These are phyloP conservation scores for Nannospalax galili DNA, from an alignment of 2,113 vertebrate genomes.

Conservation along the genomic window DNA sequence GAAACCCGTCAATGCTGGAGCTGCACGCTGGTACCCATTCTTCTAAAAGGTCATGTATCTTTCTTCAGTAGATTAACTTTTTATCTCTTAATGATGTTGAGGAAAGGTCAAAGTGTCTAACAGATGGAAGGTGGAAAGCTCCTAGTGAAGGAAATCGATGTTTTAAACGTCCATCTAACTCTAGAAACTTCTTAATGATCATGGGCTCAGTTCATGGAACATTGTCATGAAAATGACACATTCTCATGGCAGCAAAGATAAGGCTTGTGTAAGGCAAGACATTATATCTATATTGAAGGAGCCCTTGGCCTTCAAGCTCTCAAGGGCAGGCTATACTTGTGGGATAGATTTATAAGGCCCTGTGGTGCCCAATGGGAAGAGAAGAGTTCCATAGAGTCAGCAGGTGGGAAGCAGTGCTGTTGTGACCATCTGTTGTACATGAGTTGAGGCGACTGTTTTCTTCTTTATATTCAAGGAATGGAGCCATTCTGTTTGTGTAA, in stretches of 20 bases:
- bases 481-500: neutral
- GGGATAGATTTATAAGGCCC: neutral
- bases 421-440: no score
- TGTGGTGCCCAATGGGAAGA: neutral
- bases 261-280: neutral
- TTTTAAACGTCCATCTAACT: slow-evolving; percentile 79
- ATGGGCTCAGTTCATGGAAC: neutral
- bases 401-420: rapidly evolving
- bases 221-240: neutral
- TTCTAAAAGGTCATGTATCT: slow-evolving; percentile 93
- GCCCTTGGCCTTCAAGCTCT: neutral
- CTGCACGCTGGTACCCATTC: slow-evolving; percentile 74
- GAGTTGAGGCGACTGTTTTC: neutral
- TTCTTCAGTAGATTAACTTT: slow-evolving; percentile 92
- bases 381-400: no score
- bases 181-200: slow-evolving; percentile 82
- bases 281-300: neutral
- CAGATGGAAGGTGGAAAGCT: slow-evolving; percentile 85
- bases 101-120: slow-evolving; percentile 89
- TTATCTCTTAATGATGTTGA: slow-evolving; percentile 90
- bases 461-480: neutral
- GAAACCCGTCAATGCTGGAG: slow-evolving; percentile 79
- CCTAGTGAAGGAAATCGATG: slow-evolving; percentile 86
- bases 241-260: neutral
- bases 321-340: neutral